Base-by-base conservation (phyloP, 2,888 invertebrate genomes). In the Drosophila colorata region DNA sequence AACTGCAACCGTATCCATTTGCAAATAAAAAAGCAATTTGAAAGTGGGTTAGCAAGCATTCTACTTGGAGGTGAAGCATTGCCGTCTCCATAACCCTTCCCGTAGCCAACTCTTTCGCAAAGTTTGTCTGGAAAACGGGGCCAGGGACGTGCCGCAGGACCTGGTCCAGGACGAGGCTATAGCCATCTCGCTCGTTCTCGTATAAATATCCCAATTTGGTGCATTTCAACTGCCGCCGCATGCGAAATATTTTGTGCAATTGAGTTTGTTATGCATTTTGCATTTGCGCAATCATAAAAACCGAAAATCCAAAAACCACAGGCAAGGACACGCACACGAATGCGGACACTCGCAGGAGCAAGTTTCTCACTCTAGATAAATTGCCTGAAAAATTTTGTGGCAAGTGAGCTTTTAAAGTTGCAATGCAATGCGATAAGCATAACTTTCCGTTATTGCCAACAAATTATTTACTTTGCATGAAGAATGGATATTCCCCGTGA, bases 231-330 rank as follows among this genome's bases (percentile, higher is more conserved):
- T 76, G 75, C 66, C 55, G 63, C 57, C 41, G 64, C 67, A 75
- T 67, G 69, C 74, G 72, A 77, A 83, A 83, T 83, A 79, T 86
- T 73, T 67, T 67, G 60, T 86, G 72, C 83, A 81, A 78, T 83
- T 85, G 79, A 85, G 83, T 84, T 83, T 83, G 85, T 79, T 85
- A 83, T 83, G 85, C 83, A 72, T 87, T 83, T 80, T 73, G 82
- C 78, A 83, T 77, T 83, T 84, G 78, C 58, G 72, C 70, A 80
- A 84, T 84, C 82, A 84, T 66, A 78, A 74, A 78, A 72, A 8
- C 41, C 40, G 14, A 33, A 33, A 33, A 33, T 33, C 0, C 18
- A 11, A 43, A 64, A 46, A 59, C 40, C 46, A 28, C 48, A 46
- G 40, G 61, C 74, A 84, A 84, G 81, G 79, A 81, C 87, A 58